Base-by-base conservation (phyloP, 2,797 vertebrate genomes). In the Podargus strigoides region DNA sequence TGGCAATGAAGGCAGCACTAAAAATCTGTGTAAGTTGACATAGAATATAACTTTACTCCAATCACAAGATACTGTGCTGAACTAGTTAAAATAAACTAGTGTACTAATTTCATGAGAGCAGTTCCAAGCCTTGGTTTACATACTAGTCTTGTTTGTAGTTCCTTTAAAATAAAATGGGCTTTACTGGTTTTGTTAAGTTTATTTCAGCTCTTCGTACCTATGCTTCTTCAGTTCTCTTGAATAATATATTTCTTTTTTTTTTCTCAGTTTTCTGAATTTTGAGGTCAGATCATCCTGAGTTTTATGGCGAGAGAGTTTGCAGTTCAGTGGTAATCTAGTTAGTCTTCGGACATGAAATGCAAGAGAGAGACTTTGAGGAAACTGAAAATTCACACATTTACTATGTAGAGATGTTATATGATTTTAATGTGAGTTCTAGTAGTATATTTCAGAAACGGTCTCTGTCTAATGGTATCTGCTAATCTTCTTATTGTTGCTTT, bases 1-100 rank as follows among this genome's bases (percentile, higher is more conserved):
- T 50, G 81, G 70, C 83, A 89, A 72, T 70, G 90, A 96, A 95
- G 77, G 77, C 87, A 95, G 79, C 60, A 90, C 58, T 94, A 86
- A 95, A 96, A 96, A 87, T 77, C 82, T 86, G 79, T 79, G 41
- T 91, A 91, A 87, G 74, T 93, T 97, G 96, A 95, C 94, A 75
- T 23, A 73, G 88, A 72, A 79, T 82, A 26, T 81, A 90, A 93
- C 95, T 90, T 73, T 30, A 10, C 13, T 83, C 44, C 58, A 67
- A 22, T 72, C 32, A 58, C 85, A 90, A 66, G 37, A 22, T 67
- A 63, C 49, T 59, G 34, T 67, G 72, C 41, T 69, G 83, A 90
- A 39, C 49, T 49, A 70, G 55, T 53, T 11, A 85, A 91, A 88
- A 74, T 79, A 89, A 93, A 56, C 39, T 26, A 59, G 49, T 39